Evolutionary conservation across 2,797 vertebrate species (phyloP).

Genomic region (Enteromius treurensis): DNA sequence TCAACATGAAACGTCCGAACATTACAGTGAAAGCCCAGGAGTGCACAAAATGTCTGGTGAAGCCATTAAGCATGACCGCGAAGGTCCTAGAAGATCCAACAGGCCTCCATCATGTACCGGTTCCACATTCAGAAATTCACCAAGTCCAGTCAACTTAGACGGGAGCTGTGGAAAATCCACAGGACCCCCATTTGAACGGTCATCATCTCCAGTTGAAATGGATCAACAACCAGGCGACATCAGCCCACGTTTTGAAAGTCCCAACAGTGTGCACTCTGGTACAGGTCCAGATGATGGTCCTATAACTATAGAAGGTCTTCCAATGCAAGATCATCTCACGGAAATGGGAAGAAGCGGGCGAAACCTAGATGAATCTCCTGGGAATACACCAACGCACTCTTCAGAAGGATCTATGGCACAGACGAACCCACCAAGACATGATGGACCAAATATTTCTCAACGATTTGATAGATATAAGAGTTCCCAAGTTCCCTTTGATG

Average conservation of each 20-base stretch:
- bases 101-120: constrained; percentile 71
- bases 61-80: constrained; percentile 51
- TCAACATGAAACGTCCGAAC: constrained; percentile 77
- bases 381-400: constrained; percentile 73
- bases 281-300: constrained; percentile 68
- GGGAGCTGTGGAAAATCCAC: constrained; percentile 72
- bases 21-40: constrained; percentile 72
- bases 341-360: constrained; percentile 54
- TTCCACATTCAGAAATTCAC: constrained; percentile 68
- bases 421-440: constrained; percentile 72
- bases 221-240: constrained; percentile 70
- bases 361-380: constrained; percentile 70
- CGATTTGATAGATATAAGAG: constrained; percentile 81
- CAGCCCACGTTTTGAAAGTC: constrained; percentile 80
- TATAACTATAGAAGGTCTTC: constrained; percentile 61
- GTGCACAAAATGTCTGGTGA: constrained; percentile 73
- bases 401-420: constrained; percentile 52
- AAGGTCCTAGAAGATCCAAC: constrained; percentile 78
- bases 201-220: constrained; percentile 67
- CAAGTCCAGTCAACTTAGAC: constrained; percentile 70
- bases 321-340: constrained; percentile 78
- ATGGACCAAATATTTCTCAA: constrained; percentile 75
- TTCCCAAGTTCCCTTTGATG: constrained; percentile 78
- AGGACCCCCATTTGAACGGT: constrained; percentile 82
- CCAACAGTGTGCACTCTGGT: constrained; percentile 79